Conservation (phyloP, 2,113 vertebrate species). For the Gallinago paraguaiae region DNA sequence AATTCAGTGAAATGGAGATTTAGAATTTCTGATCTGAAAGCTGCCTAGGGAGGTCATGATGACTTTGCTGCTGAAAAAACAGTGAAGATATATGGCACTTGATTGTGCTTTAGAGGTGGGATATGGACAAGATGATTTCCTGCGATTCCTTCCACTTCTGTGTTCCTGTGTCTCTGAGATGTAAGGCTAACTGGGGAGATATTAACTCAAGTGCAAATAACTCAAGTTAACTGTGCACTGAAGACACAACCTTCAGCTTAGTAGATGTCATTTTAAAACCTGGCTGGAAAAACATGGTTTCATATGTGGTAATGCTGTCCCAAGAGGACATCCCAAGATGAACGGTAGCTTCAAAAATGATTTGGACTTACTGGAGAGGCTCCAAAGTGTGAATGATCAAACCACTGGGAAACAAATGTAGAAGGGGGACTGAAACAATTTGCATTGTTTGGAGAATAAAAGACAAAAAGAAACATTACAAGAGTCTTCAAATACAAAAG, state of each 20-base stretch:
- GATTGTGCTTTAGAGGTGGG: background rate
- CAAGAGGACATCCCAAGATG: background rate
- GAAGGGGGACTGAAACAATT: background rate
- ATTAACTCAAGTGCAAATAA: conserved; percentile 25
- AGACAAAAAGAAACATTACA: background rate
- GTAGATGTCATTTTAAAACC: conserved; percentile 27
- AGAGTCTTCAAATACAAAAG: background rate
- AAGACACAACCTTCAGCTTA: conserved; percentile 24
- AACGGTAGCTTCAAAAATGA: background rate
- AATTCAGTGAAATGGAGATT: background rate
- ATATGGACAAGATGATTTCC: background rate
- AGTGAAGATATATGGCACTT: background rate
- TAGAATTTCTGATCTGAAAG: background rate
- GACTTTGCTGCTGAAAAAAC: background rate
- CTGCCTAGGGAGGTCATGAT: background rate
- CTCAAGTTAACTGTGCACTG: conserved; percentile 27
- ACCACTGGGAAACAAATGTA: background rate
- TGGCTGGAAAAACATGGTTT: background rate
- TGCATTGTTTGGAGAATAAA: background rate
- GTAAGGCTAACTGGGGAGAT: background rate
- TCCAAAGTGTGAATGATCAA: conserved; percentile 20
- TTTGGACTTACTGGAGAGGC: conserved; percentile 6
- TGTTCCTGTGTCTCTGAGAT: background rate
- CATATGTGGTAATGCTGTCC: background rate
- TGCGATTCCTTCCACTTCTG: background rate